Conservation (phyloP, 2,113 vertebrate genomes). For the Rhombomys opimus region DNA sequence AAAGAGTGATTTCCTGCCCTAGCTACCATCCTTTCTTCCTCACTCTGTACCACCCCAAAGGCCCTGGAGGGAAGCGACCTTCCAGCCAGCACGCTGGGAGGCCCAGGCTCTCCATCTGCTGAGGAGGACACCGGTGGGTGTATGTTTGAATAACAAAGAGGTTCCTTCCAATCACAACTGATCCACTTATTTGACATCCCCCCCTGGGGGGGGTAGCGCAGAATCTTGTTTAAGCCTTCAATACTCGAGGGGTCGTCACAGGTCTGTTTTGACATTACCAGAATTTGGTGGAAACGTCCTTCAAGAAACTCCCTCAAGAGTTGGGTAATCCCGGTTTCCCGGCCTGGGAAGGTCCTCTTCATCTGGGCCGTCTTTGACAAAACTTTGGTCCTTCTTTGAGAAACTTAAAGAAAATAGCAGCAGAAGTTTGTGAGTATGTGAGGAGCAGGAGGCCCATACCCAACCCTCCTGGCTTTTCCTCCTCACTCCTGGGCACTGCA, state of each 20-base stretch:
- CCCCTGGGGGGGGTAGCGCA: neutral
- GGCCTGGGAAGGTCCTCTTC: conserved; percentile 65
- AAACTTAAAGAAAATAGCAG: conserved; percentile 70
- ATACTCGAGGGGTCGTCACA: neutral
- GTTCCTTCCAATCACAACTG: conserved; percentile 26
- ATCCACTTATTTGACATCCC: conserved; percentile 8
- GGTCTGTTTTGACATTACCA: conserved; percentile 52
- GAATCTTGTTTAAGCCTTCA: conserved; percentile 29
- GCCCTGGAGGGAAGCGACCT: conserved; percentile 36
- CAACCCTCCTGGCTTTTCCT: neutral
- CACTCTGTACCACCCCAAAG: conserved; percentile 7
- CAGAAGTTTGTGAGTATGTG: conserved; percentile 35
- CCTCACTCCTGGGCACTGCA: neutral
- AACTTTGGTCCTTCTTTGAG: conserved; percentile 54
- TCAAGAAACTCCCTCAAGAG: neutral
- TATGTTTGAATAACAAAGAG: conserved; percentile 76
- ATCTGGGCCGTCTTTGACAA: conserved; percentile 53
- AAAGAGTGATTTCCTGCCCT: conserved; percentile 59
- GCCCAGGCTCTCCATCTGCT: conserved; percentile 73
- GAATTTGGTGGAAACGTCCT: conserved; percentile 49
- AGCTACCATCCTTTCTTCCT: neutral
- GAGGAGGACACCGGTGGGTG: conserved; percentile 65
- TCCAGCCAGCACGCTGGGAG: conserved; percentile 19
- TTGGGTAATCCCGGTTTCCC: neutral
- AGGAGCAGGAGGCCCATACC: neutral